Evolutionary conservation across 2,888 invertebrate species (phyloP), one percentile per base, ranked within the genome.

Genomic region (Papilio elwesi): DNA sequence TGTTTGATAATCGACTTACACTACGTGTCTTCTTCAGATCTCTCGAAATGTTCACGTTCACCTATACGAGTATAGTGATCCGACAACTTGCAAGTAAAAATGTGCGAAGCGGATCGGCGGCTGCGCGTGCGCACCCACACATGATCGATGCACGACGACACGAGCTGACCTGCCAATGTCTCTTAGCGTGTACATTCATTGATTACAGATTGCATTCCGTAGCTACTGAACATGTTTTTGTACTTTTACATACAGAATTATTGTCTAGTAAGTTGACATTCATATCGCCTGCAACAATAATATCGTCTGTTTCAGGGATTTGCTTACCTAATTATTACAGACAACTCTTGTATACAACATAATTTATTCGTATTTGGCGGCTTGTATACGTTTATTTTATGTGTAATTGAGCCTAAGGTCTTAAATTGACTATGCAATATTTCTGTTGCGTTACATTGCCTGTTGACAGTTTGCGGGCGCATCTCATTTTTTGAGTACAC

Each of bases 71-170:
- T n/a, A n/a, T 63, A 63, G 16, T 63, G 63, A 12, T 63, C 63
- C 48, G 63, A 63, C 47, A 63, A 47, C 15, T 63, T 47, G 15
- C 63, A 63, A 6, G 63, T 15, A 47, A 47, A 8, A n/a, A 63
- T 6, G 47, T 63, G 43, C 10, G 63, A 63, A 13, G 47, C 63
- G 15, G 48, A 15, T 0, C 3, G 63, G 9, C 15, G 63, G 5
- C 47, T 9, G 10, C 63, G 63, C 47, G 13, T 12, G 5, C 75
- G 68, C 47, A 67, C 68, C 51, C 70, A 75, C 12, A 71, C 57
- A 43, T 75, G 71, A 10, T 75, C 75, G 16, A 75, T 69, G 66
- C 75, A 75, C 1, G 73, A 75, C 69, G 73, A 36, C 53, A 71
- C 70, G 0, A 49, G 66, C 16, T 69, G 38, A 0, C 53, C 71